Evolutionary conservation across 2,888 invertebrate genomes (phyloP).

Genomic region (Rhyacophila evoluta): DNA sequence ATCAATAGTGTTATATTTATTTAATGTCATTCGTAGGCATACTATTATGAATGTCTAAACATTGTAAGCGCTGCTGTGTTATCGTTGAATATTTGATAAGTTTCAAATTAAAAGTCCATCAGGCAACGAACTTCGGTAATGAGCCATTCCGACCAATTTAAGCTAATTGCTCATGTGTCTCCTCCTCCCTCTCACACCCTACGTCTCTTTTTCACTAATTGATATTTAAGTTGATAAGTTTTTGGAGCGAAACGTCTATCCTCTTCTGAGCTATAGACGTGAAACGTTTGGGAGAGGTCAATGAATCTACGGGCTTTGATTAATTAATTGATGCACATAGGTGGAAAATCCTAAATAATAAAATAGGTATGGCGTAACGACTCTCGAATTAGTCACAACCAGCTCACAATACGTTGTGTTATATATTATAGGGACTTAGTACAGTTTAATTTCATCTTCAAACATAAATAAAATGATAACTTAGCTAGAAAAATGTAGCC

Average conservation of each 20-base stretch:
- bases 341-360: background rate
- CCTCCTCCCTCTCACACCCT: background rate
- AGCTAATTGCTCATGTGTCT: background rate
- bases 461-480: too few species aligned
- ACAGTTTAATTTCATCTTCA: too few species aligned
- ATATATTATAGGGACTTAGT: too few species aligned
- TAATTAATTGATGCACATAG: background rate
- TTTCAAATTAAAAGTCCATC: conserved; percentile 11
- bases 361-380: too few species aligned
- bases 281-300: background rate
- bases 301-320: background rate
- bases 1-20: too few species aligned
- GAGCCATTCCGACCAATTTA: conserved; percentile 4
- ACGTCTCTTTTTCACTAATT: background rate
- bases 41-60: background rate
- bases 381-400: too few species aligned
- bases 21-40: too few species aligned
- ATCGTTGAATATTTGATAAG: conserved; percentile 3
- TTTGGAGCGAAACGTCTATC: background rate
- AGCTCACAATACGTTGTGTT: too few species aligned
- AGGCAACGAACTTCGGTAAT: background rate
- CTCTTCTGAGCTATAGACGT: background rate
- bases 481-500: too few species aligned
- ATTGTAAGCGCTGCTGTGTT: background rate
- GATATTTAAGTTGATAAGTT: conserved; percentile 16